These are phyloP conservation scores for Enteromius afrohamiltoni DNA, from an alignment of 2,797 vertebrate genomes.

Conservation along the genomic window DNA sequence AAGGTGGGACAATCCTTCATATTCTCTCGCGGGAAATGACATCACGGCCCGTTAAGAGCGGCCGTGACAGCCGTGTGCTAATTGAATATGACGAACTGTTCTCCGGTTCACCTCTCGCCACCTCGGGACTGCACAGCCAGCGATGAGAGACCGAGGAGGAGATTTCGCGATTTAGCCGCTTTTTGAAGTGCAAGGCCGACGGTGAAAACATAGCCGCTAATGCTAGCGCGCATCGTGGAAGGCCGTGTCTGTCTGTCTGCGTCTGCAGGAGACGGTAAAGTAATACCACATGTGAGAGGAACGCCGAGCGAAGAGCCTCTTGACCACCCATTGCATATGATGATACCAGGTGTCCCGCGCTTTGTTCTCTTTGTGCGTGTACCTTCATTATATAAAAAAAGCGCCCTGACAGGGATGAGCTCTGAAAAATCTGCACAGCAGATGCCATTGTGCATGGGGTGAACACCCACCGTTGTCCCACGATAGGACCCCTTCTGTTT, in stretches of 20 bases:
- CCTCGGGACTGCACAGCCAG: slow-evolving; percentile 61
- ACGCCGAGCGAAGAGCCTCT: slow-evolving; percentile 70
- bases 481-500: slow-evolving; percentile 53
- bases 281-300: slow-evolving; percentile 77
- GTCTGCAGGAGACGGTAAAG: slow-evolving; percentile 66
- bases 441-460: slow-evolving; percentile 68
- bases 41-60: slow-evolving; percentile 61
- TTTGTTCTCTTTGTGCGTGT: slow-evolving; percentile 62
- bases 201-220: slow-evolving; percentile 58
- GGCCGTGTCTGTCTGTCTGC: slow-evolving; percentile 50
- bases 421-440: slow-evolving; percentile 69
- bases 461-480: slow-evolving; percentile 53
- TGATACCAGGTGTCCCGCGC: slow-evolving; percentile 73
- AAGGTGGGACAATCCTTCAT: slow-evolving; percentile 38
- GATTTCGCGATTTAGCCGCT: slow-evolving; percentile 32
- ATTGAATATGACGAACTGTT: slow-evolving; percentile 82
- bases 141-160: slow-evolving; percentile 70
- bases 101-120: slow-evolving; percentile 72
- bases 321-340: slow-evolving; percentile 74
- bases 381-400: slow-evolving; percentile 53
- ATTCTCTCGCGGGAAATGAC: slow-evolving; percentile 45
- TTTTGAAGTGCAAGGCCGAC: slow-evolving; percentile 60
- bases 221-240: slow-evolving; percentile 51
- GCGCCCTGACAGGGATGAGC: slow-evolving; percentile 42
- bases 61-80: slow-evolving; percentile 79